Evolutionary conservation across 2,797 vertebrate genomes (phyloP).

Genomic region (Artibeus jamaicensis): DNA sequence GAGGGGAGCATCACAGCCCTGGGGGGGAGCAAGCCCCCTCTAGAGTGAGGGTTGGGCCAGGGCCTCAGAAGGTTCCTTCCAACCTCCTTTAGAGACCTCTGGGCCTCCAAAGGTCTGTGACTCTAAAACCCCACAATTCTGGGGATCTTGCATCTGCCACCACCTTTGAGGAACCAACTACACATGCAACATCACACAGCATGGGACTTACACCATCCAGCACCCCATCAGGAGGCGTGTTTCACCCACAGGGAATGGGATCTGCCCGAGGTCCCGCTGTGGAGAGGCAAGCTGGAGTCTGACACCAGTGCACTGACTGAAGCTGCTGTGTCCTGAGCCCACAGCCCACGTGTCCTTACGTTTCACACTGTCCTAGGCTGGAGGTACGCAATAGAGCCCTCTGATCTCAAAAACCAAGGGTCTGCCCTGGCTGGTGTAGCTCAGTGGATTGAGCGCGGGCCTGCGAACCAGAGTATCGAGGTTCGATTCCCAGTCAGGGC

Average conservation of each 20-base stretch:
- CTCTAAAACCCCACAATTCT: neutral
- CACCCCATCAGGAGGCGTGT: neutral
- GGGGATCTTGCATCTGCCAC: neutral
- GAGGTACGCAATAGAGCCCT: neutral
- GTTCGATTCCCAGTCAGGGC: no score
- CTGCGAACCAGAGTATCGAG: no score
- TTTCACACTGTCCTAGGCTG: neutral
- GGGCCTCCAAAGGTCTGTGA: neutral
- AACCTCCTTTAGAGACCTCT: neutral
- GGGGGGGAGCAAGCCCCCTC: neutral
- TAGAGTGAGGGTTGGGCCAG: neutral
- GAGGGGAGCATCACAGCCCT: neutral
- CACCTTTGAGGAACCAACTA: neutral
- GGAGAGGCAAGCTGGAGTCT: neutral
- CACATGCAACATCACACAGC: neutral
- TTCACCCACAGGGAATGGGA: neutral
- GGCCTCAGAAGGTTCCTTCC: neutral
- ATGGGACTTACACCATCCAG: no score
- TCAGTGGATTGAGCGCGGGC: no score
- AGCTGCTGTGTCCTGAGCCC: neutral
- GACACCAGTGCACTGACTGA: accelerated
- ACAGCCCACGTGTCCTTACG: accelerated
- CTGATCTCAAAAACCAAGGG: neutral
- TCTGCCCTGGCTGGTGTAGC: no score
- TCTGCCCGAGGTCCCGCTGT: neutral